Conservation (phyloP, 2,797 vertebrate genomes). For the Cynopterus sphinx region DNA sequence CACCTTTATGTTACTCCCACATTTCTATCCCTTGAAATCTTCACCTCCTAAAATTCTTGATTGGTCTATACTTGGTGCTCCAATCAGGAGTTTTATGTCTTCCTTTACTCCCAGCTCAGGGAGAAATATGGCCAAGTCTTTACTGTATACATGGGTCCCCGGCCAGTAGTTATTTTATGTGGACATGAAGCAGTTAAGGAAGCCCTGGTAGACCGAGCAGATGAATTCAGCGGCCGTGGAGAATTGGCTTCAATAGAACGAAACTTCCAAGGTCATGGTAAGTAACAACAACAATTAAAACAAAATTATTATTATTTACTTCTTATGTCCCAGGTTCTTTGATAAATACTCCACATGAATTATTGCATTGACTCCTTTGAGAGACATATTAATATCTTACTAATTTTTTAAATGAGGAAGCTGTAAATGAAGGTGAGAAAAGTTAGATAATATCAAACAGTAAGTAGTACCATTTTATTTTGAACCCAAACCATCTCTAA, state of each 20-base stretch:
- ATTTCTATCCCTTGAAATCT: background rate
- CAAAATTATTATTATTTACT: background rate
- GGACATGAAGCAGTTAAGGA: slow-evolving; percentile 85
- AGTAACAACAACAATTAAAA: slow-evolving; percentile 48
- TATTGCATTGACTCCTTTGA: background rate
- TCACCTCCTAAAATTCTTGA: background rate
- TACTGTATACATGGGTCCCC: slow-evolving; percentile 83
- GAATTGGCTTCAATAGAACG: slow-evolving; percentile 77
- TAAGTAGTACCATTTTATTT: background rate
- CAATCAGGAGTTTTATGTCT: background rate
- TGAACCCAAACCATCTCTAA: background rate
- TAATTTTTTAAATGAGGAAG: background rate
- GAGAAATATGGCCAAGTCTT: slow-evolving; percentile 85
- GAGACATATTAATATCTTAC: background rate
- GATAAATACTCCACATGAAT: background rate
- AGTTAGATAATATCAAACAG: background rate
- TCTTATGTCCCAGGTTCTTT: background rate
- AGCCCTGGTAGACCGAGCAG: slow-evolving; percentile 82
- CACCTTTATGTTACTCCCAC: background rate
- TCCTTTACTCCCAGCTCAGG: slow-evolving; percentile 78
- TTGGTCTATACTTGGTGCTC: background rate
- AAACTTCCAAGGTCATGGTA: slow-evolving; percentile 84
- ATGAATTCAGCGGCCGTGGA: slow-evolving; percentile 85
- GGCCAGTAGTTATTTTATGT: slow-evolving; percentile 84
- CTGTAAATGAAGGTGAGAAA: background rate